phyloP scores from a whole-genome alignment of 2,797 vertebrate species.

The Borostomias antarcticus region DNA sequence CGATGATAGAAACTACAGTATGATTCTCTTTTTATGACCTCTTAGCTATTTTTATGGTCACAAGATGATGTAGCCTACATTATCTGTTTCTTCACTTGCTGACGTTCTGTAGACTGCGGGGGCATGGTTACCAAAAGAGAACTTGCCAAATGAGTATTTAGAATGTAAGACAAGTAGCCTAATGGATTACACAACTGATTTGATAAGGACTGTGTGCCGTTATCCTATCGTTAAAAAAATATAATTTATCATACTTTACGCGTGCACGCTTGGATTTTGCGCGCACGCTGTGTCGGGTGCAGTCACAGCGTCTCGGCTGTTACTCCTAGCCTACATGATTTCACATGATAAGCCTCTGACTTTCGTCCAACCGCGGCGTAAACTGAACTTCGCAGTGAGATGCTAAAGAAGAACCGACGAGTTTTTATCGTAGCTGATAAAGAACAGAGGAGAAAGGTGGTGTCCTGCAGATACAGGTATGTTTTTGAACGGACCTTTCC shows the following conservation, averaged over 20 bases:
- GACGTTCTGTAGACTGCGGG: neutral
- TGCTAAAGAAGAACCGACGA: neutral
- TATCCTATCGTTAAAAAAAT: conserved; percentile 7
- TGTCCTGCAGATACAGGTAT: conserved; percentile 13
- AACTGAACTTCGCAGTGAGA: neutral
- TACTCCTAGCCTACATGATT: neutral
- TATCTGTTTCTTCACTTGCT: neutral
- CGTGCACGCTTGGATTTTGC: conserved; percentile 54
- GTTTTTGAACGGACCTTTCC: conserved; percentile 8
- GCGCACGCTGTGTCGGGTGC: conserved; percentile 57
- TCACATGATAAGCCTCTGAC: neutral
- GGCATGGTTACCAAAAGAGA: neutral
- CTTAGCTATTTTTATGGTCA: neutral
- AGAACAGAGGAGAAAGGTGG: neutral
- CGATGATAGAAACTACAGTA: neutral
- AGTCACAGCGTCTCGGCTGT: conserved; percentile 9
- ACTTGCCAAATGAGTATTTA: too few species aligned
- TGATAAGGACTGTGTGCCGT: neutral
- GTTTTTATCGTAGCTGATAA: neutral
- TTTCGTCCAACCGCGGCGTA: neutral
- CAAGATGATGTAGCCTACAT: conserved; percentile 2
- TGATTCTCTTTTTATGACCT: too few species aligned
- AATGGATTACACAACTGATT: too few species aligned
- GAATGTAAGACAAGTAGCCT: neutral
- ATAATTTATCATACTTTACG: conserved; percentile 27